Conservation (phyloP, 2,113 vertebrate genomes). For the Agelaius phoeniceus region DNA sequence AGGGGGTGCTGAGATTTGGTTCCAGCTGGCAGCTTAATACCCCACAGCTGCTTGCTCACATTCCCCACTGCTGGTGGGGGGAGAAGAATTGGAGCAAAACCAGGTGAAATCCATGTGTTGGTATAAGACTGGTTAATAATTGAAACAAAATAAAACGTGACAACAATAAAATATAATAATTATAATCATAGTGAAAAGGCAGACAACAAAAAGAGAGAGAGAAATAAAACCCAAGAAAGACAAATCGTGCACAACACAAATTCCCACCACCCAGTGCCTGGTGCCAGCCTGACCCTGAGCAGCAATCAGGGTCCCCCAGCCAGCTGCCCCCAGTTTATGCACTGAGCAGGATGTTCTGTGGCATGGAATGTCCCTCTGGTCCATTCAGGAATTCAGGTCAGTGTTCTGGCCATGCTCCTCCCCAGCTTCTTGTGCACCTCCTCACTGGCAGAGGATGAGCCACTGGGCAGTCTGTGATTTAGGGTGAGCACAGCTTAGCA, state of each 20-base stretch:
- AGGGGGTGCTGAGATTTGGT: background rate
- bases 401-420: background rate
- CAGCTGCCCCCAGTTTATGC: background rate
- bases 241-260: background rate
- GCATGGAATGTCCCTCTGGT: background rate
- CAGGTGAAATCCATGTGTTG: background rate
- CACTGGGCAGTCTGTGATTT: background rate
- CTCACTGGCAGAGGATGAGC: background rate
- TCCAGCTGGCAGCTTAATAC: background rate
- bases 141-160: background rate
- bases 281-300: background rate
- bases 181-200: fast-evolving
- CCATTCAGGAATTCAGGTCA: background rate
- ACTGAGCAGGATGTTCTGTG: background rate
- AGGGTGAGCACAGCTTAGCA: background rate
- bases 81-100: background rate
- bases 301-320: background rate
- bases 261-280: background rate
- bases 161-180: background rate
- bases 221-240: background rate
- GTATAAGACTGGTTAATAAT: background rate
- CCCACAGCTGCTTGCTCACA: background rate
- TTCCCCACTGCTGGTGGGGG: background rate
- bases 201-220: background rate
- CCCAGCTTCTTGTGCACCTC: background rate